phyloP scores from a whole-genome alignment of 2,113 vertebrate genomes.

The Petroica traversi region DNA sequence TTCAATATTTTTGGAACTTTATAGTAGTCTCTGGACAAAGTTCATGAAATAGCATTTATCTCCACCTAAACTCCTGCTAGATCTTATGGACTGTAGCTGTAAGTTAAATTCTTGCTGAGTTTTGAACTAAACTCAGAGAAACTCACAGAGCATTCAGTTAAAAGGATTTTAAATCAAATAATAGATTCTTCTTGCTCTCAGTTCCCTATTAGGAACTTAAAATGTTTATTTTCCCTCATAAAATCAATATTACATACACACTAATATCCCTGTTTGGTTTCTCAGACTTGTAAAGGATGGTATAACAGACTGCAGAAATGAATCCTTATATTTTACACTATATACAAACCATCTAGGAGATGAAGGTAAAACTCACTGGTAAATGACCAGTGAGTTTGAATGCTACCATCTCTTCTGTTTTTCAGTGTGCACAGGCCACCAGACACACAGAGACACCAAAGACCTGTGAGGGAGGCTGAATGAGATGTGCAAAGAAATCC shows the following conservation, averaged over 20 bases:
- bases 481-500: background rate
- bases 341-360: background rate
- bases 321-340: background rate
- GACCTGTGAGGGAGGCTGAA: accelerated
- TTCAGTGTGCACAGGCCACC: accelerated
- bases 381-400: background rate
- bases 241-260: background rate
- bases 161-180: background rate
- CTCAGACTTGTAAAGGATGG: background rate
- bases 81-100: background rate
- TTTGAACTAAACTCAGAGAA: background rate
- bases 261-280: background rate
- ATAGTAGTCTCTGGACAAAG: background rate
- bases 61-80: background rate
- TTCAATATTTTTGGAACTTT: background rate
- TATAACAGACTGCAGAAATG: background rate
- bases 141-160: background rate
- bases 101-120: background rate
- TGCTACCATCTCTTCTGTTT: background rate
- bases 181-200: background rate
- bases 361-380: too few species aligned
- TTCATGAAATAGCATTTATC: background rate
- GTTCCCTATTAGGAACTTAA: background rate
- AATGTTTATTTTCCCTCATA: background rate
- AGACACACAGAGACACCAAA: background rate